Percentiles rank a stretch among this genome's conserved stretches.
Evolutionary conservation across 2,888 invertebrate genomes (phyloP).

Genomic region (Hyalella azteca): DNA sequence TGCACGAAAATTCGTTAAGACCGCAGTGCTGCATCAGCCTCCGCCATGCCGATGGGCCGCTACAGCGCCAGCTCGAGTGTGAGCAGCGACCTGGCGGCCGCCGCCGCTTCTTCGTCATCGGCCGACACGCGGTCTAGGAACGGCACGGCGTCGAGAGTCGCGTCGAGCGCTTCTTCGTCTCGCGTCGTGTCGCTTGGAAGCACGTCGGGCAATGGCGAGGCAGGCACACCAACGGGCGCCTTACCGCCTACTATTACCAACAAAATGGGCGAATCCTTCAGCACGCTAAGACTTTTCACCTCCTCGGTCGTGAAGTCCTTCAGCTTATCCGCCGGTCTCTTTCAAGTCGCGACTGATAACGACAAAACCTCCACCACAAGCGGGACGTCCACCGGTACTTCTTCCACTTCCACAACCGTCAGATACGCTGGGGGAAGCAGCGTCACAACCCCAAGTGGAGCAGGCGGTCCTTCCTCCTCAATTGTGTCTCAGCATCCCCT

Average conservation of each 20-base stretch:
- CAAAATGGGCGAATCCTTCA: slow-evolving; percentile 43
- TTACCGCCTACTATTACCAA: slow-evolving; percentile 3
- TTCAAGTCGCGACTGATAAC: slow-evolving; percentile 19
- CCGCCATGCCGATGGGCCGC: slow-evolving; percentile 37
- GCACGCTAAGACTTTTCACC: slow-evolving; percentile 39
- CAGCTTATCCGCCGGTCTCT: slow-evolving; percentile 35
- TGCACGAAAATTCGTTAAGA: background rate
- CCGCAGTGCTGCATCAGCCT: background rate
- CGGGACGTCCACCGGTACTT: background rate
- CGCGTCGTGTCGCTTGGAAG: background rate
- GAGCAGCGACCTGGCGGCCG: slow-evolving; percentile 29
- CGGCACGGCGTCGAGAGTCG: background rate
- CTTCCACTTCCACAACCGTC: slow-evolving; percentile 1
- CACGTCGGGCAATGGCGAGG: slow-evolving; percentile 13
- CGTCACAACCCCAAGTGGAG: background rate
- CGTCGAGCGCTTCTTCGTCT: slow-evolving; percentile 10
- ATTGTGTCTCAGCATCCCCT: background rate
- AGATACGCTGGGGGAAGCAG: slow-evolving; percentile 1
- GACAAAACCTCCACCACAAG: background rate
- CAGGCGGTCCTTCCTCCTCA: background rate
- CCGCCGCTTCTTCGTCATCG: background rate
- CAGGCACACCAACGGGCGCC: background rate
- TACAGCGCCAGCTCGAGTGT: slow-evolving; percentile 34
- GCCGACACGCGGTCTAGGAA: background rate
- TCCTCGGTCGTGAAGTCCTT: slow-evolving; percentile 41